Percentiles rank a stretch among this genome's conserved stretches.
phyloP scores from a whole-genome alignment of 2,888 invertebrate species.

The Nymphalis polychloros region DNA sequence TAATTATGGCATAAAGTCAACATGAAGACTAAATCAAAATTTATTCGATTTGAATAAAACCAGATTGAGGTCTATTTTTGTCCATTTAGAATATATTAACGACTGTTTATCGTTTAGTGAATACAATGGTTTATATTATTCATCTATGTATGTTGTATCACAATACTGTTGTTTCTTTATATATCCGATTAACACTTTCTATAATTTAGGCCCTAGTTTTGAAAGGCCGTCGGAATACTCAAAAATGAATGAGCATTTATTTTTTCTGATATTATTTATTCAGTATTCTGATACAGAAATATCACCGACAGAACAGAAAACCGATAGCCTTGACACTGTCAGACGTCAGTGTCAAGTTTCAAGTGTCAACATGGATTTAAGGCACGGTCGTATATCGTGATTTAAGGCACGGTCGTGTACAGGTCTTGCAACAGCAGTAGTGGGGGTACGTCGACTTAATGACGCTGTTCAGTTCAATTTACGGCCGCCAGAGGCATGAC shows the following conservation, averaged over 20 bases:
- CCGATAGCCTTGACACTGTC: conserved; percentile 23
- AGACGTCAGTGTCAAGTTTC: conserved; percentile 11
- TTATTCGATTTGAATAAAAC: conserved; percentile 31
- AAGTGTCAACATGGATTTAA: conserved; percentile 18
- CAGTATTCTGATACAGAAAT: background rate
- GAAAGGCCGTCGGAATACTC: background rate
- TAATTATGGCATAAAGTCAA: conserved; percentile 79
- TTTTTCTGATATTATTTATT: background rate
- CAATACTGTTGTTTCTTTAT: conserved; percentile 12
- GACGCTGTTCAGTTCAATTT: too few species aligned
- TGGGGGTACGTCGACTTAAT: too few species aligned
- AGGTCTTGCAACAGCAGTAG: too few species aligned
- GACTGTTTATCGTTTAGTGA: conserved; percentile 25
- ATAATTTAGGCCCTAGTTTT: background rate
- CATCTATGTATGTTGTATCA: conserved; percentile 29
- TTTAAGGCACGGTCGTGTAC: too few species aligned
- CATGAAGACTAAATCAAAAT: conserved; percentile 60
- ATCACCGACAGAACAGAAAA: conserved; percentile 6
- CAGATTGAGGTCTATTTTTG: conserved; percentile 34
- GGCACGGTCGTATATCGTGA: too few species aligned
- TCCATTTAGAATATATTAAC: conserved; percentile 30
- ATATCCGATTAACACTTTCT: conserved; percentile 3
- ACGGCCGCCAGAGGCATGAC: too few species aligned
- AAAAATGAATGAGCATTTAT: background rate
- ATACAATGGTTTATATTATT: conserved; percentile 27